Evolutionary conservation across 2,888 invertebrate genomes (phyloP).

Genomic region (Agapostemon virescens): DNA sequence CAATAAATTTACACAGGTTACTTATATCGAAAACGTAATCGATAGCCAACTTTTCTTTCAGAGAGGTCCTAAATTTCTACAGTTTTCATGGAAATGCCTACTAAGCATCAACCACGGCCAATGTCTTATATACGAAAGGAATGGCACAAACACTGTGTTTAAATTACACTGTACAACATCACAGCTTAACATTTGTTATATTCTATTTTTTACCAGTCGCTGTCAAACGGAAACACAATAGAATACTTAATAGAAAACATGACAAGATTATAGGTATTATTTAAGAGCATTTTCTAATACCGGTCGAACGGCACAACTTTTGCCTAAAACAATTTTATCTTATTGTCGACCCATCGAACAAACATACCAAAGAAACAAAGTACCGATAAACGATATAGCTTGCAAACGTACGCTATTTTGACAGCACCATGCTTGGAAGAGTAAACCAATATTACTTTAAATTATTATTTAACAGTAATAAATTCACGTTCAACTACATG

Average conservation of each 20-base stretch:
- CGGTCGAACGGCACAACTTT: conserved; percentile 1
- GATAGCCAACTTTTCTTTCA: conserved; percentile 31
- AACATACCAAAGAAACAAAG: conserved; percentile 25
- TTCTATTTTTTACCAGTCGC: conserved; percentile 40
- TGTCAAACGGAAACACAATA: conserved; percentile 35
- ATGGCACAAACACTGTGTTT: conserved; percentile 63
- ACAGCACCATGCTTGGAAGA: conserved; percentile 34
- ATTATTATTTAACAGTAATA: conserved; percentile 9
- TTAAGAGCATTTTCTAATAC: conserved; percentile 18
- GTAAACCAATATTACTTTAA: conserved; percentile 22
- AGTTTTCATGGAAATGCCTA: conserved; percentile 44
- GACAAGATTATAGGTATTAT: conserved; percentile 14
- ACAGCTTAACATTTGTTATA: conserved; percentile 56
- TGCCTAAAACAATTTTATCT: neutral
- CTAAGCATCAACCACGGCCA: conserved; percentile 47
- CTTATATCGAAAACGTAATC: conserved; percentile 15
- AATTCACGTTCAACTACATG: neutral
- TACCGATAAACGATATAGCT: conserved; percentile 23
- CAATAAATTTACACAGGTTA: conserved; percentile 6
- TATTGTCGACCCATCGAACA: conserved; percentile 23
- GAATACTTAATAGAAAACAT: conserved; percentile 28
- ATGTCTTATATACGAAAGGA: conserved; percentile 55
- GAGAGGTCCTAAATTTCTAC: conserved; percentile 52
- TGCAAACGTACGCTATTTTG: conserved; percentile 11
- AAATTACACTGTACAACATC: conserved; percentile 62